Percentiles rank a stretch among this genome's conserved stretches.
phyloP scores from a whole-genome alignment of 1,140 invertebrate genomes.

The Drosophila erecta region DNA sequence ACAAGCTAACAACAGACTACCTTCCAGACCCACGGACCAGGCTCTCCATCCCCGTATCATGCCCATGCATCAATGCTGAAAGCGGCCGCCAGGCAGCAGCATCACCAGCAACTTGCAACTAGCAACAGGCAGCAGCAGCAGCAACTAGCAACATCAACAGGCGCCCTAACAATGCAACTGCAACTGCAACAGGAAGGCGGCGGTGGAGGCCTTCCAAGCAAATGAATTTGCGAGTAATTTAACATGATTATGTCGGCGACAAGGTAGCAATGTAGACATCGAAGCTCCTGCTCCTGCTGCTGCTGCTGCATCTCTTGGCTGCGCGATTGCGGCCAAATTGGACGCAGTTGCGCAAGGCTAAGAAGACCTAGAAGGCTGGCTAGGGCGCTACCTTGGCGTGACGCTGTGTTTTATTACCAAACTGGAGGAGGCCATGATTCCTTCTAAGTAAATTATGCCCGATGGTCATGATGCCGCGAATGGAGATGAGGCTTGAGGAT shows the following conservation, averaged over 20 bases:
- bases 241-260: conserved; percentile 82
- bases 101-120: conserved; percentile 12
- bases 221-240: conserved; percentile 83
- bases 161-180: conserved; percentile 76
- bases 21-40: conserved; percentile 1
- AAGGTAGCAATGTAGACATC: conserved; percentile 81
- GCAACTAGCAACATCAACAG: conserved; percentile 23
- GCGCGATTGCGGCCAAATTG: conserved; percentile 63
- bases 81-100: conserved; percentile 56
- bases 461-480: conserved; percentile 69
- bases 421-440: conserved; percentile 66
- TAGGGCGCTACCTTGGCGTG: conserved; percentile 66
- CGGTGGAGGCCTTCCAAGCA: conserved; percentile 67
- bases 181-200: conserved; percentile 34
- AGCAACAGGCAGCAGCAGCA: conserved; percentile 2
- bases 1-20: conserved; percentile 63
- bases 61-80: conserved; percentile 78
- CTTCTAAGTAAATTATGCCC: conserved; percentile 84
- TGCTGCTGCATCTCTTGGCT: conserved; percentile 28
- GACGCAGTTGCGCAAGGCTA: conserved; percentile 75
- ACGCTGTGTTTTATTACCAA: conserved; percentile 79
- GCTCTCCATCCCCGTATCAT: conserved; percentile 49
- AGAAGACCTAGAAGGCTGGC: neutral
- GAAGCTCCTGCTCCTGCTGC: conserved; percentile 40
- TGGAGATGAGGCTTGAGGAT: conserved; percentile 10